Evolutionary conservation across 1,140 invertebrate species (phyloP), one percentile per base, ranked within the genome.

Genomic region (Caerostris extrusa): DNA sequence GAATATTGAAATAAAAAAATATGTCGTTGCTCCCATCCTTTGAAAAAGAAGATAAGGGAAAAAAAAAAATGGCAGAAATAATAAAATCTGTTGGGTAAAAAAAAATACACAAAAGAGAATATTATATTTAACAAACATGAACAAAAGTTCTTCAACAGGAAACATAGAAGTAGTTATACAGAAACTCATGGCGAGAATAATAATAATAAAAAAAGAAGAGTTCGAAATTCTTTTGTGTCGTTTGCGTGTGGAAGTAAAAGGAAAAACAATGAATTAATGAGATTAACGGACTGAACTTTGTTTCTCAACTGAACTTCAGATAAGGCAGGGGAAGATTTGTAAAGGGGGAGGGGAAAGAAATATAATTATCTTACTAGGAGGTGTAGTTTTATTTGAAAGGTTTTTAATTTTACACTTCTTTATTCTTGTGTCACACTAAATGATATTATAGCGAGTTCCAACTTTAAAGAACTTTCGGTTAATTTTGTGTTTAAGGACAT

Each of bases 201-300:
- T 53, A 81, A 53, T 7, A 34, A 53, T 34, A 34, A 34, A 34
- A 34, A 34, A 67, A 67, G n/a, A 67, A 67, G 64, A 58, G 10
- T 12, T n/a, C n/a, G 3, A 85, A 58, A 57, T 58, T 85, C 50
- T 88, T 88, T n/a, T 17, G 10, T 34, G 12, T 67, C 50, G 12
- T 55, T 53, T 67, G 10, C 7, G 86, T 34, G 19, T 19, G 17
- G 8, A 34, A 57, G 86, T 3, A 34, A 88, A 67, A 67, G 61
- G 86, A 88, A 67, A 67, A 67, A 53, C 88, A 90, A 77, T 56
- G 64, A 14, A 55, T 34, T 90, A 90, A 90, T 90, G 55, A 69
- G 88, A 90, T 90, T 90, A 90, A 90, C 55, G 88, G 88, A 71
- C 10, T 67, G 60, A 87, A 67, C 34, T 90, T 69, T 69, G 77